Evolutionary conservation across 2,113 vertebrate species (phyloP), one percentile per base, ranked within the genome.

Genomic region (Todiramphus saurophagus): DNA sequence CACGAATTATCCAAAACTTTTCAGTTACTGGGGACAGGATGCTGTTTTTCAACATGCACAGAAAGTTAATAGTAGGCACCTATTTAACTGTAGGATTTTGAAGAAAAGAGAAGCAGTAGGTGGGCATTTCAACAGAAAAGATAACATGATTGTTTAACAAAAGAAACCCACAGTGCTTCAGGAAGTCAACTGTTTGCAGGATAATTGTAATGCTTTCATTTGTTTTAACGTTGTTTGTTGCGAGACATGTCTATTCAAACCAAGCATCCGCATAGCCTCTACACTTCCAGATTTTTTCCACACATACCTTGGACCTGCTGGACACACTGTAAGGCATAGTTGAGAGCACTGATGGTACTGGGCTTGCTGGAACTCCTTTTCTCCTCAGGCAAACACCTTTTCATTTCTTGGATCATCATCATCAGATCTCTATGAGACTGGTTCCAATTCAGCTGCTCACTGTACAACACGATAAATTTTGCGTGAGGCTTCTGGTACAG

Each of bases 271-370:
- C 3, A 58, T 0, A 41, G 17, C 15, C 68, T 68, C 35, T 33
- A 53, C 0, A 8, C 39, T 39, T 66, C 25, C 67, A 70, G 23
- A 11, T 17, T 76, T 81, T 75, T 37, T 44, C 41, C 20, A 43
- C 16, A 13, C 86, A 14, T 97, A 99, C 99, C 98, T 98, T 98
- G 99, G 16, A 99, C 98, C 96, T 98, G 98, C 76, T 98, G 96
- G 89, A 99, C 98, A 84, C 99, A 99, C 77, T 97, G 98, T 62
- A 99, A 98, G 7, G 99, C 98, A 3, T 99, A 99, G 93, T 98
- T 98, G 83, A 99, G 98, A 55, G 98, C 98, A 74, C 98, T 98
- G 41, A 99, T 95, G 5, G 98, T 98, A 88, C 98, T 98, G 53
- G 98, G 97, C 95, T 99, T 99, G 90, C 86, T 98, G 89, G 95